Conservation (phyloP, 2,797 vertebrate genomes). For the Pangasius macronema region DNA sequence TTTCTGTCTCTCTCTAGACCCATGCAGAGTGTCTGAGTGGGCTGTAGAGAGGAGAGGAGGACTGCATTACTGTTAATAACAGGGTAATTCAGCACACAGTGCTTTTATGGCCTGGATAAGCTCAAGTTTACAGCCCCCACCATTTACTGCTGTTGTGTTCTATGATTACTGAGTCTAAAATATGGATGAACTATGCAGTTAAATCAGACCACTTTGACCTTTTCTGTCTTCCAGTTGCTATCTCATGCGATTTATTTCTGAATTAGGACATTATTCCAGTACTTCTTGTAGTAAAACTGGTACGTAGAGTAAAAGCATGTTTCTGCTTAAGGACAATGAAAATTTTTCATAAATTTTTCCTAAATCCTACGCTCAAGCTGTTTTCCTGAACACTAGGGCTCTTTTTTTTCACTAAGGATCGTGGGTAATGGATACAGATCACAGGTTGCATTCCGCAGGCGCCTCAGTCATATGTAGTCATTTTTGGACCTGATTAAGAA, state of each 20-base stretch:
- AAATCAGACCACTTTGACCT: conserved; percentile 58
- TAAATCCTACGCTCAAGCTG: conserved; percentile 19
- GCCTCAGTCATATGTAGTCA: conserved; percentile 74
- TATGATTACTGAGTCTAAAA: conserved; percentile 69
- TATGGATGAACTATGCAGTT: conserved; percentile 61
- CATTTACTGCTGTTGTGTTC: conserved; percentile 64
- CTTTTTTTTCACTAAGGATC: conserved; percentile 51
- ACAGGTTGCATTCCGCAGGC: conserved; percentile 75
- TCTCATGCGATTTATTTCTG: conserved; percentile 44
- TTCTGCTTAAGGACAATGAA: neutral
- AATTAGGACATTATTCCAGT: neutral
- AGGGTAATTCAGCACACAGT: conserved; percentile 69
- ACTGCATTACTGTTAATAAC: conserved; percentile 77
- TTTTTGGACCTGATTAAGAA: conserved; percentile 76
- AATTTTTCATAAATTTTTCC: neutral
- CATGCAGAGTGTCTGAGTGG: conserved; percentile 73
- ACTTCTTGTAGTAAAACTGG: neutral
- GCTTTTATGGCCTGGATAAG: conserved; percentile 73
- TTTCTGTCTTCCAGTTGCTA: conserved; percentile 57
- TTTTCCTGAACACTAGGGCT: conserved; percentile 48
- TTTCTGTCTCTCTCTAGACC: conserved; percentile 72
- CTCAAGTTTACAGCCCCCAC: conserved; percentile 62
- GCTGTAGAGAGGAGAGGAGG: conserved; percentile 64
- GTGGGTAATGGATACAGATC: conserved; percentile 74
- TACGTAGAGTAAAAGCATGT: neutral